A percentile compares a stretch with the other conserved stretches of the same genome.
phyloP scores from a whole-genome alignment of 1,140 invertebrate species.

The Cyrtorhinus lividipennis region DNA sequence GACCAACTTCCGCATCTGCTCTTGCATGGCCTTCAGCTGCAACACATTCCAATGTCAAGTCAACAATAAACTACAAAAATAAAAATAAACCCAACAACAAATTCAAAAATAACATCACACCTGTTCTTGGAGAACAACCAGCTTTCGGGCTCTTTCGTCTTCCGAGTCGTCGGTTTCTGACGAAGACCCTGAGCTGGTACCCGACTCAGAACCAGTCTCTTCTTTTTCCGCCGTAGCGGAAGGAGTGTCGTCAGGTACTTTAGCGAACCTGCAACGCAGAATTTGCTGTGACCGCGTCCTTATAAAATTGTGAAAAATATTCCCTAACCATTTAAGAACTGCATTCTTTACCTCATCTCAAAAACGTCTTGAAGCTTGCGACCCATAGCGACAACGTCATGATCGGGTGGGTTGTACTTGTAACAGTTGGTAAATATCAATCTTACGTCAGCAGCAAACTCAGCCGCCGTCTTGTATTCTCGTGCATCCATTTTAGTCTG shows the following conservation, averaged over 20 bases:
- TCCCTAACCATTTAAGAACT: too few relatives aligned
- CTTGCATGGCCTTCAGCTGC: conserved; percentile 70
- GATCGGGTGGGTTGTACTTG: conserved; percentile 94
- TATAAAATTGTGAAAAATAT: too few relatives aligned
- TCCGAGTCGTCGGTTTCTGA: conserved; percentile 67
- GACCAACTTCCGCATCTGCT: conserved; percentile 77
- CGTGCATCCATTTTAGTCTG: conserved; percentile 86
- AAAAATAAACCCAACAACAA: background rate
- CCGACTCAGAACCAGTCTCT: conserved; percentile 35
- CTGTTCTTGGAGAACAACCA: conserved; percentile 78
- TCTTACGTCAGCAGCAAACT: conserved; percentile 90
- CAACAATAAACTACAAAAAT: too few relatives aligned
- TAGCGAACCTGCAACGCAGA: conserved; percentile 51
- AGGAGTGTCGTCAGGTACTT: conserved; percentile 82
- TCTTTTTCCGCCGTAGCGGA: conserved; percentile 29
- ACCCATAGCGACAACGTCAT: conserved; percentile 94
- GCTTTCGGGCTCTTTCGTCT: conserved; percentile 65
- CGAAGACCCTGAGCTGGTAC: conserved; percentile 51
- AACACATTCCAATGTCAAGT: too few relatives aligned
- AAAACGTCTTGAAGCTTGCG: conserved; percentile 94
- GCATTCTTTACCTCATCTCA: conserved; percentile 74
- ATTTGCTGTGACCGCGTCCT: too few relatives aligned
- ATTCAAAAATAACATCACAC: conserved; percentile 30
- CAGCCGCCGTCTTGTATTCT: conserved; percentile 77
- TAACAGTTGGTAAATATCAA: conserved; percentile 99